Base-by-base conservation (phyloP, 2,797 vertebrate genomes). In the Malurus leucopterus region DNA sequence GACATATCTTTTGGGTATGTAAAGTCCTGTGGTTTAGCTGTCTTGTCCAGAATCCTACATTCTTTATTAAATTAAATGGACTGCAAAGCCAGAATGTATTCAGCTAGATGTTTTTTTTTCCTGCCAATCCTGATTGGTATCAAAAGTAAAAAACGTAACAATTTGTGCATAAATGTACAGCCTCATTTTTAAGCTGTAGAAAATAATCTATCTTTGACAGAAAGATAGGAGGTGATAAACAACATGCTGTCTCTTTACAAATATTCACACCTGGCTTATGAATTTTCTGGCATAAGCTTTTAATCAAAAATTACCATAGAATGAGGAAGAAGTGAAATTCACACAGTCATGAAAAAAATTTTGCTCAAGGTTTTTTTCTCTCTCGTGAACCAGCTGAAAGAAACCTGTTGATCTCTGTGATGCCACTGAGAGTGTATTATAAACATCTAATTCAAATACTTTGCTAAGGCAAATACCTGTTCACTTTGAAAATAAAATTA, bases 401-500 rank as follows among this genome's bases (percentile, higher is more conserved):
- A 71, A 63, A 3, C 3, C 1, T 84, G 32, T 57, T 61, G 15
- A 47, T 75, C 15, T 29, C 49, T 32, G 8, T 51, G 18, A 38
- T 46, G 23, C 22, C 30, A 72, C 15, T 59, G 67, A 51, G 27
- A 82, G 20, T 11, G 23, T 3, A 36, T 62, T 61, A 59, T 69
- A 44, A 73, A 58, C 29, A 69, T 30, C 23, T 41, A 78, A 85
- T 74, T 57, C 30, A 43, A 75, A 13, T 29, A n/a, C 29, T 77
- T 92, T 77, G 12, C 44, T 58, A 63, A 65, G 7, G 57, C 13
- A 65, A 5, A 21, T 62, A 51, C 4, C 5, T 57, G 4, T 53
- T 84, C 19, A 86, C 36, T 21, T 82, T 84, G 43, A 72, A 95
- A 94, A 83, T 55, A 63, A 87, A 89, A 50, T 34, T 24, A 26